phyloP scores from a whole-genome alignment of 1,140 invertebrate genomes.

The Ectropis grisescens region DNA sequence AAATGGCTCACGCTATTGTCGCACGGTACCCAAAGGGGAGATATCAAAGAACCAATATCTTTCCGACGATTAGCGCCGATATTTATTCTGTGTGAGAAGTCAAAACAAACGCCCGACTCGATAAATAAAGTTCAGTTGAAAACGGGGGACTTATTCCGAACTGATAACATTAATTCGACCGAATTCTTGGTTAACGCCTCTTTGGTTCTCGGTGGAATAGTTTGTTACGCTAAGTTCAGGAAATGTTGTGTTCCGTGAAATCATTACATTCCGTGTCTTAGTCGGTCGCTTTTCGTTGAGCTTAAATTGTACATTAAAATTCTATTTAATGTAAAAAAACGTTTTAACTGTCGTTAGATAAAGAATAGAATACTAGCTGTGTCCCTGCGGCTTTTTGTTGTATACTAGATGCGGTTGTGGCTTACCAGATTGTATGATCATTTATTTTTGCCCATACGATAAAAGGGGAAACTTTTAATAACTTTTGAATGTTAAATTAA shows the following conservation, averaged over 20 bases:
- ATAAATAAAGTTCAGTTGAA: not conserved
- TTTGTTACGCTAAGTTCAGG: too few relatives aligned
- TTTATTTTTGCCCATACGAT: too few relatives aligned
- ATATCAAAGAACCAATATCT: slow-evolving; percentile 29
- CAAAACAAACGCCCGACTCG: slow-evolving; percentile 26
- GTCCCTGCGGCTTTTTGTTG: too few relatives aligned
- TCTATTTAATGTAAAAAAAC: too few relatives aligned
- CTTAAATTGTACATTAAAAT: slow-evolving; percentile 15
- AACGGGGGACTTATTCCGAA: not conserved
- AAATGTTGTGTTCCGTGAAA: too few relatives aligned
- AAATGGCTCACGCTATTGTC: slow-evolving; percentile 61
- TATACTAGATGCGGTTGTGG: too few relatives aligned
- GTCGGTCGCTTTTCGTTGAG: slow-evolving; percentile 3
- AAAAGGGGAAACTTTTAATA: too few relatives aligned
- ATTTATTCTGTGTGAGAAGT: slow-evolving; percentile 45
- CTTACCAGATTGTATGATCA: too few relatives aligned
- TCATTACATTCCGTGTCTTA: not conserved
- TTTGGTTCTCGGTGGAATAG: too few relatives aligned
- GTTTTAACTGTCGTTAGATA: too few relatives aligned
- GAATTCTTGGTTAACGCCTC: not conserved
- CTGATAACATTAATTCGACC: not conserved
- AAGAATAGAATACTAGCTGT: too few relatives aligned
- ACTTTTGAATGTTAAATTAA: too few relatives aligned
- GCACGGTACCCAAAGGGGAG: slow-evolving; percentile 6
- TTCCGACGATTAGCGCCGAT: slow-evolving; percentile 34